Evolutionary conservation across 1,140 invertebrate genomes (phyloP), one percentile per base, ranked within the genome.

Genomic region (Apis laboriosa): DNA sequence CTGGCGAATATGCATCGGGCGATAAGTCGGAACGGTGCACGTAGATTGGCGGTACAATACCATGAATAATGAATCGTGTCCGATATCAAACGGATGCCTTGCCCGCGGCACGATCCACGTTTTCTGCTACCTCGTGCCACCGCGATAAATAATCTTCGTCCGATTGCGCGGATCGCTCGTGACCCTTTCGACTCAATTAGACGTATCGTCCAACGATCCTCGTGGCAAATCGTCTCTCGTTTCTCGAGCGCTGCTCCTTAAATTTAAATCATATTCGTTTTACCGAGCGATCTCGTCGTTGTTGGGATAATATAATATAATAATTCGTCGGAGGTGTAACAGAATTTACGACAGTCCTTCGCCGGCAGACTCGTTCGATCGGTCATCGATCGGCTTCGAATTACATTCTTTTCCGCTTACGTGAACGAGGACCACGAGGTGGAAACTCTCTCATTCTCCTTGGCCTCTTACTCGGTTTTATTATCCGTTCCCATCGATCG

Each of bases 21-120:
- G 72, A 55, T 34, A 51, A 58, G 53, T 76, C 60, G 58, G 34
- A 34, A 56, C n/a, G 11, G 28, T 53, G 11, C 28, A 19, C 70
- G 7, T 63, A 70, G 71, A 83, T 86, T 79, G 34, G 21, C 19
- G 13, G 15, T n/a, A 55, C 49, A 70, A 86, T 83, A 78, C 83
- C 84, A 64, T 70, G 79, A 83, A 83, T 86, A 86, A 86, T 86
- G 77, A 24, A 76, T 81, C 79, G 17, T n/a, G 61, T 66, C 61
- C 49, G 72, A 80, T 66, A 74, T 76, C 70, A 74, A 24, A 63
- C 28, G 56, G 34, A 66, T 28, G 64, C 76, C 75, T 86, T 66
- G 64, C 79, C 58, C 53, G 72, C n/a, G 83, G 77, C 56, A 49
- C 53, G 60, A 60, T 73, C 74, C 79, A 74, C 56, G 71, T 63